Base-by-base conservation (phyloP, 2,888 invertebrate genomes). In the Morpho helenor region DNA sequence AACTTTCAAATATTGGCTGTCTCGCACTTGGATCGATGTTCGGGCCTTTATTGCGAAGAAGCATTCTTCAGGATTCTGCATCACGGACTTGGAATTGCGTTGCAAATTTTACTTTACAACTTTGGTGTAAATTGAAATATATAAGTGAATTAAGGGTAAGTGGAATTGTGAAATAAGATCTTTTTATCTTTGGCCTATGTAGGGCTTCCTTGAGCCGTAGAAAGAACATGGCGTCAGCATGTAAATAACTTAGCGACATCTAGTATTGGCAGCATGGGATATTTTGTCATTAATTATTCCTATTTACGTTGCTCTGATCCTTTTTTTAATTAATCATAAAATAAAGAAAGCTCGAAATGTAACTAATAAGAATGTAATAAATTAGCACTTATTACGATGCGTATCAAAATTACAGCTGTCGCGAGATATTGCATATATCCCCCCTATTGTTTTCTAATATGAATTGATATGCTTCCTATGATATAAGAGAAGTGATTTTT, bases 71-170 rank as follows among this genome's bases (percentile, higher is more conserved):
- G 91, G 93, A 92, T 85, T 93, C 94, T 80, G 94, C 93, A 76
- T 88, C 92, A 73, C 92, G 92, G 85, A 94, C 94, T 92, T 94
- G 93, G 94, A 93, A 93, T 89, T 93, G 92, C 80, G 81, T 93
- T 75, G 85, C 91, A 72, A 91, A 91, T 85, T 91, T 93, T 72
- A 92, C 92, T 71, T 91, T 91, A 82, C 81, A 87, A 69, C 80
- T 93, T 82, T 93, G 93, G 93, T 92, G 89, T 82, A 93, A 92
- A 91, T 83, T 93, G 76, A 89, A 87, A 82, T 83, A 88, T 76
- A 77, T 90, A 77, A 79, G 90, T 76, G 88, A 87, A 68, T 75
- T 89, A 71, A 90, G 87, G 88, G 90, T 90, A 84, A 90, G 90
- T 88, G 68, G 60, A 53, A 68, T 71, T 68, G 65, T 65, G 64